Base-by-base conservation (phyloP, 2,113 vertebrate genomes). In the Ia io region DNA sequence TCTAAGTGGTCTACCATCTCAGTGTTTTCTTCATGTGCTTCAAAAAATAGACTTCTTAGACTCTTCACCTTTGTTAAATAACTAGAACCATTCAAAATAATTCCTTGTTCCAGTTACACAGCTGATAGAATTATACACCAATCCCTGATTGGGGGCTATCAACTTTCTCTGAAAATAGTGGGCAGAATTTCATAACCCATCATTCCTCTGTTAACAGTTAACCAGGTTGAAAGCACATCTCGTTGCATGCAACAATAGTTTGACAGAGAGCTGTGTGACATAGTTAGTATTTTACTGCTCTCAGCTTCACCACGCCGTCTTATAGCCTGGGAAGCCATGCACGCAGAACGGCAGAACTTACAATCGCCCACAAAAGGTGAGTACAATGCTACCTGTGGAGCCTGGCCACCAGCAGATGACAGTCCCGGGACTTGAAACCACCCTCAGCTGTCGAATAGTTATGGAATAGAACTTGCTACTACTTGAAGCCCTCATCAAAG, bases 211-310 rank as follows among this genome's bases (percentile, higher is more conserved):
- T 93, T 96, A 94, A 95, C 69, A 90, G 96, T 93, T 96, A 94
- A 95, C 76, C 93, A 97, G 98, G 93, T 93, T 96, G 71, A 79
- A 95, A 97, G 96, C 97, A 90, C 96, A 87, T 97, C 94, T 92
- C 94, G 76, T 90, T 93, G 88, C 83, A 93, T 65, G 93, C 97
- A 96, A 76, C 88, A 56, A 16, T 67, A 90, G 53, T 96, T 96
- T 98, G 97, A 98, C 96, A 97, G 97, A 97, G 94, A 98, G 93
- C 96, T 96, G 56, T n/a, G 35, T 84, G 93, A 90, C 93, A 42
- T 79, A 93, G 95, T 94, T 92, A 87, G 74, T 96, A 88, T 97
- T 97, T 98, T 95, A 79, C 97, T 91, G 93, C 93, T 94, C 96
- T 97, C 96, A 96, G 94, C 95, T 97, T 93, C 95, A 20, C 91